phyloP scores from a whole-genome alignment of 2,113 vertebrate species.

The Garra rufa region DNA sequence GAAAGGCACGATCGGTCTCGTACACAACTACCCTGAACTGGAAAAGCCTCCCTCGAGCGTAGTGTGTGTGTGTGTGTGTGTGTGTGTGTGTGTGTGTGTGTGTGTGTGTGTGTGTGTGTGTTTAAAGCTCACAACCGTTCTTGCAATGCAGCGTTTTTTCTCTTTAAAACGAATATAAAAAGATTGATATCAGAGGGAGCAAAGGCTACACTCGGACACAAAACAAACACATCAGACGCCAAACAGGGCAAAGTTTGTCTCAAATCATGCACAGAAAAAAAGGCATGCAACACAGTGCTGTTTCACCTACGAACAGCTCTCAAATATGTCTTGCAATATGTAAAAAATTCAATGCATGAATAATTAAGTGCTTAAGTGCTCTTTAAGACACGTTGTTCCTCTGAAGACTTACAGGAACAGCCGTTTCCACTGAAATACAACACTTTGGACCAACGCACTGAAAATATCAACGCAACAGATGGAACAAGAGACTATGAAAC shows the following conservation, averaged over 20 bases:
- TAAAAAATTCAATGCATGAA: too few species aligned
- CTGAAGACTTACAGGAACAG: neutral
- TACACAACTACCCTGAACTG: neutral
- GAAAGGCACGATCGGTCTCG: neutral
- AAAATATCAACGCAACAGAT: neutral
- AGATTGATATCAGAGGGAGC: slow-evolving; percentile 31
- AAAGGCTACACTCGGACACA: slow-evolving; percentile 32
- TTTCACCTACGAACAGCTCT: neutral
- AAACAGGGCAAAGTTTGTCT: slow-evolving; percentile 40
- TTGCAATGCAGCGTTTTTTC: neutral
- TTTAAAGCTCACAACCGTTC: slow-evolving; percentile 4
- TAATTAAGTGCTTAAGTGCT: too few species aligned
- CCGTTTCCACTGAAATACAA: neutral
- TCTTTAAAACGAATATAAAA: slow-evolving; percentile 30
- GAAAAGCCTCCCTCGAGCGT: neutral
- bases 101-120: neutral
- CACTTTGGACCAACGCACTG: too few species aligned
- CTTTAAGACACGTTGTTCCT: neutral
- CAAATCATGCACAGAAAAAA: neutral
- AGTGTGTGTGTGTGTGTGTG: neutral
- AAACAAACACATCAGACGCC: slow-evolving; percentile 28
- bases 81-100: neutral
- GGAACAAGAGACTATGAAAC: neutral
- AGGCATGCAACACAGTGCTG: neutral
- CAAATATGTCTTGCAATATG: neutral